Conservation (phyloP, 2,797 vertebrate genomes). For the Manis crassicaudata region DNA sequence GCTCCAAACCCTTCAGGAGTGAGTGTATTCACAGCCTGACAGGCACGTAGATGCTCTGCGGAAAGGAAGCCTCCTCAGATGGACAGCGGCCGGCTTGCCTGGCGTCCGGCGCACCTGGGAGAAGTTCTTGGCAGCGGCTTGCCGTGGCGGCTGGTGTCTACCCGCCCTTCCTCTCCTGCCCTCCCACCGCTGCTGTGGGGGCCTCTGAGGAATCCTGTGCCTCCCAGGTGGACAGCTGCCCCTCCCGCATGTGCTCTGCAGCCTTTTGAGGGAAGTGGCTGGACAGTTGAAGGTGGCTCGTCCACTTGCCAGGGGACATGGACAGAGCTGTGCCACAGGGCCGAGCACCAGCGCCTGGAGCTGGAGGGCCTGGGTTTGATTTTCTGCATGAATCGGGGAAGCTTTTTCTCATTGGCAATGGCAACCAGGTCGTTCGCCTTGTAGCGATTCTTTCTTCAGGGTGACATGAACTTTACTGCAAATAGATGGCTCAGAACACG, state of each 20-base stretch:
- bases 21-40: constrained; percentile 72
- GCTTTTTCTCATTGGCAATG: rapidly evolving
- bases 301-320: rapidly evolving
- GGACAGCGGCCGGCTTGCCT: constrained; percentile 56
- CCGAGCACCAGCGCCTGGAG: background rate
- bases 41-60: constrained; percentile 68
- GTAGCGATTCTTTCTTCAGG: background rate
- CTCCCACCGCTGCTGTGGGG: no score
- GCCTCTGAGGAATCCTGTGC: rapidly evolving
- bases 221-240: background rate
- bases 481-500: background rate
- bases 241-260: background rate
- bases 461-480: background rate
- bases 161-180: constrained; percentile 42
- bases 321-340: background rate
- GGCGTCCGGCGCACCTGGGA: background rate
- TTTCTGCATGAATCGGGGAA: rapidly evolving
- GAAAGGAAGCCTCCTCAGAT: constrained; percentile 64
- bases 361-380: no score
- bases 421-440: rapidly evolving
- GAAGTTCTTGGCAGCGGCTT: constrained; percentile 10
- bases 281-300: rapidly evolving
- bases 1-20: constrained; percentile 71
- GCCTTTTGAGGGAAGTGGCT: rapidly evolving
- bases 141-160: no score